Evolutionary conservation across 2,888 invertebrate species (phyloP), one percentile per base, ranked within the genome.

Genomic region (Malthinus seriepunctatus): DNA sequence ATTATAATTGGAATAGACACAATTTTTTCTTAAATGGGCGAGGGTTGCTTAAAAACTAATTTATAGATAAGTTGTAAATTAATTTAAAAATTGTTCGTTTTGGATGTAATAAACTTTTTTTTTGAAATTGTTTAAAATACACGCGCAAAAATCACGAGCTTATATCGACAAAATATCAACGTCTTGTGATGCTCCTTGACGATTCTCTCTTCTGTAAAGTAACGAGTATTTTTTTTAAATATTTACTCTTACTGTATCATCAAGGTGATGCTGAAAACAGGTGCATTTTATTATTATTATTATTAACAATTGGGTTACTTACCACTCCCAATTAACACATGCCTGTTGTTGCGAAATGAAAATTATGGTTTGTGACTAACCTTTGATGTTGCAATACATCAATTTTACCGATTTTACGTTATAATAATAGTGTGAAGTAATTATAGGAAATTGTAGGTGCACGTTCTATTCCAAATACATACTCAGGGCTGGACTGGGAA

Each of bases 191-290:
- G 33, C 37, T n/a, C 49, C 46, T 10, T 38, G 34, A 11, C 54
- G 34, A 42, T 54, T 37, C 54, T 54, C 11, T 23, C 23, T 48
- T 32, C 10, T 12, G 23, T 23, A 23, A 9, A 39, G 8, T 46
- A 32, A 42, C 15, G 33, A 34, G 51, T 39, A 51, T 44, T 47
- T 47, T 14, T 35, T 11, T 37, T n/a, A n/a, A 45, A 23, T 33
- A 39, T 53, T 32, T 46, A 15, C 39, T 47, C 14, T 14, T 46
- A 14, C 45, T 32, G 31, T 14, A 38, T 47, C 33, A 47, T 46
- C 53, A 54, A 54, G 53, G 53, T 54, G 32, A 47, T 47, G 33
- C 31, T 34, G 35, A 51, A 51, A 51, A 42, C 44, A 51, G 35
- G 51, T 51, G 31, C 42, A 51, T 39, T 51, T 44, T 51, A 51